A percentile compares a stretch with the other conserved stretches of the same genome.
Conservation (phyloP, 2,888 invertebrate species). For the Elysia crispata region DNA sequence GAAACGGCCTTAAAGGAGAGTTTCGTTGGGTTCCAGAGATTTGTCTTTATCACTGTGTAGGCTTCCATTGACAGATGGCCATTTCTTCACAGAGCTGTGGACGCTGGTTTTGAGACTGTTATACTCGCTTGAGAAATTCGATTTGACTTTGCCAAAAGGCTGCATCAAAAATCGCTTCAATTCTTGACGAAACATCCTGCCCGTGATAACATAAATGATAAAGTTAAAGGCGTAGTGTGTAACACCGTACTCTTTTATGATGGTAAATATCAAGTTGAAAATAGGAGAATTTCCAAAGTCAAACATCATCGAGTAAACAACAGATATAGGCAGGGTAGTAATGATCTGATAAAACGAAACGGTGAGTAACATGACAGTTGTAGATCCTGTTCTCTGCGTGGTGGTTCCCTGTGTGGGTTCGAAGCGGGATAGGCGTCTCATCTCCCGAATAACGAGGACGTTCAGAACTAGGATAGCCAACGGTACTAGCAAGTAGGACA, state of each 20-base stretch:
- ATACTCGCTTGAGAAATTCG: conserved; percentile 62
- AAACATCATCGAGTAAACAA: conserved; percentile 64
- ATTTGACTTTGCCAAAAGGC: conserved; percentile 53
- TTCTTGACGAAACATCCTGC: conserved; percentile 75
- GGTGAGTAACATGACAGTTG: conserved; percentile 73
- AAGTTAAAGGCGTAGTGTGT: conserved; percentile 76
- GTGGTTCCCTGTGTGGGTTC: conserved; percentile 59
- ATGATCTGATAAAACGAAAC: conserved; percentile 76
- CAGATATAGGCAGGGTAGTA: conserved; percentile 74
- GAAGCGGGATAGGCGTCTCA: conserved; percentile 63
- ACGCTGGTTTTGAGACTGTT: conserved; percentile 59
- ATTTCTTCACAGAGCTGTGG: too few relatives aligned
- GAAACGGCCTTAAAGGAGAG: too few relatives aligned
- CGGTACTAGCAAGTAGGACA: conserved; percentile 74
- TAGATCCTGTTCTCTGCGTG: conserved; percentile 67
- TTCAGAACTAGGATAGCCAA: conserved; percentile 74
- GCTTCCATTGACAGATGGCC: too few relatives aligned
- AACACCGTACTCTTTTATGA: conserved; percentile 72
- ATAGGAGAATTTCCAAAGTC: too few relatives aligned
- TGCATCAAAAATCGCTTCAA: conserved; percentile 61
- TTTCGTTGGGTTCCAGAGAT: too few relatives aligned
- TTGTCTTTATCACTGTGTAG: too few relatives aligned
- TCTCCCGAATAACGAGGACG: conserved; percentile 74
- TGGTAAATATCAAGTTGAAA: neutral
- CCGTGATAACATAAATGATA: conserved; percentile 75